A percentile compares a stretch with the other conserved stretches of the same genome.
Conservation (phyloP, 2,888 invertebrate genomes). For the Nycteola revayana region DNA sequence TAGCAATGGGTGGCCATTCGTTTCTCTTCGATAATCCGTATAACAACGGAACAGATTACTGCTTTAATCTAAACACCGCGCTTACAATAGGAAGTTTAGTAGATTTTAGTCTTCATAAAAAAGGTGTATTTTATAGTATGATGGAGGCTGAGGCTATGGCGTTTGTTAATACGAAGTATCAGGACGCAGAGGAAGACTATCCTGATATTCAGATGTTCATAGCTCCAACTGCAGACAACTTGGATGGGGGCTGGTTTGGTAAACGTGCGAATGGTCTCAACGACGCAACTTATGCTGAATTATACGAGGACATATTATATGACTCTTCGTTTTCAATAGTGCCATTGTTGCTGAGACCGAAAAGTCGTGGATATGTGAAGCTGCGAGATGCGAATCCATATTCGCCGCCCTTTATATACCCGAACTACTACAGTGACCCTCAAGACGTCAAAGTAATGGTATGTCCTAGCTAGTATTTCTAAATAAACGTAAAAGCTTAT, state of each 20-base stretch:
- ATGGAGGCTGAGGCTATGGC: conserved; percentile 91
- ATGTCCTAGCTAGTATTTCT: conserved; percentile 52
- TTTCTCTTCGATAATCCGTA: conserved; percentile 86
- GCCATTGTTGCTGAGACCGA: conserved; percentile 87
- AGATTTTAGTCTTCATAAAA: conserved; percentile 82
- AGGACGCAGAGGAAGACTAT: conserved; percentile 84
- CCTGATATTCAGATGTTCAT: conserved; percentile 91
- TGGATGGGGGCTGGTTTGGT: conserved; percentile 89
- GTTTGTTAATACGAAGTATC: conserved; percentile 88
- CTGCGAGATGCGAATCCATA: conserved; percentile 86
- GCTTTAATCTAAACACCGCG: conserved; percentile 86
- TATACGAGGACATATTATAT: conserved; percentile 87
- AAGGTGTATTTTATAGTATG: conserved; percentile 87
- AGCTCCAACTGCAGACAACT: conserved; percentile 87
- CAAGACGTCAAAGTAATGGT: conserved; percentile 88
- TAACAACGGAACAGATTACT: conserved; percentile 80
- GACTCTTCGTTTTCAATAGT: conserved; percentile 85
- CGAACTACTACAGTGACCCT: conserved; percentile 91
- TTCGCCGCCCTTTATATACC: conserved; percentile 90
- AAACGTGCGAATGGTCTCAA: conserved; percentile 85
- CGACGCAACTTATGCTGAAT: conserved; percentile 84
- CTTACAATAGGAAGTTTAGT: conserved; percentile 83
- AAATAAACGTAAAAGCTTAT: no score
- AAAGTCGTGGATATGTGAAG: conserved; percentile 85
- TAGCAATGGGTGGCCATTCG: conserved; percentile 89